These are phyloP conservation scores for Oophaga sylvatica DNA, from an alignment of 2,797 vertebrate species.

Conservation along the genomic window DNA sequence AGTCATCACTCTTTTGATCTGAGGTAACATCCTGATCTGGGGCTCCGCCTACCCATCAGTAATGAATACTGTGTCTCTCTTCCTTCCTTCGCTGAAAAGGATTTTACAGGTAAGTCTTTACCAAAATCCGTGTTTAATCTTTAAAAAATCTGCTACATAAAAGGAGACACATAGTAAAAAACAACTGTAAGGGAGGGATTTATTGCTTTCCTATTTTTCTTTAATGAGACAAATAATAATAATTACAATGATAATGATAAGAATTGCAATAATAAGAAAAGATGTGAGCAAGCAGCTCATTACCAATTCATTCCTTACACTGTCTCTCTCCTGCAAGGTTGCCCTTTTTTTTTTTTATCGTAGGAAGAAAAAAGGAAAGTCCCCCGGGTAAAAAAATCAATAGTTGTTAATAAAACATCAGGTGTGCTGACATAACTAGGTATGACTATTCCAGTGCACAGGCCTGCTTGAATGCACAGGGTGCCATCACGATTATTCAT, in stretches of 20 bases:
- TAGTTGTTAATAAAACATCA: constrained; percentile 99
- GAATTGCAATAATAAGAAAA: constrained; percentile 44
- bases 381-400: constrained; percentile 90
- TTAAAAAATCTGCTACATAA: constrained; percentile 69
- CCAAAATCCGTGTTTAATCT: too few species aligned
- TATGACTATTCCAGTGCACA: constrained; percentile 88
- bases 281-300: constrained; percentile 75
- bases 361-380: constrained; percentile 74
- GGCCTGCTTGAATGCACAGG: constrained; percentile 86
- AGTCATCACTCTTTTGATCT: too few species aligned
- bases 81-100: too few species aligned
- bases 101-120: too few species aligned
- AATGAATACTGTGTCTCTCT: too few species aligned
- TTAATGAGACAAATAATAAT: constrained; percentile 59
- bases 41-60: too few species aligned
- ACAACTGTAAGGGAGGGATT: too few species aligned
- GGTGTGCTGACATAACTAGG: constrained; percentile 93
- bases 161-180: too few species aligned
- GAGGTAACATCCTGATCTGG: too few species aligned
- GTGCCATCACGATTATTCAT: constrained; percentile 91
- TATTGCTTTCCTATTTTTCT: not conserved
- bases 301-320: constrained; percentile 84
- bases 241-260: constrained; percentile 60
- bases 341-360: constrained; percentile 79
- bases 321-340: constrained; percentile 81